Evolutionary conservation across 2,797 vertebrate genomes (phyloP).

Genomic region (Kryptopterus vitreolus): DNA sequence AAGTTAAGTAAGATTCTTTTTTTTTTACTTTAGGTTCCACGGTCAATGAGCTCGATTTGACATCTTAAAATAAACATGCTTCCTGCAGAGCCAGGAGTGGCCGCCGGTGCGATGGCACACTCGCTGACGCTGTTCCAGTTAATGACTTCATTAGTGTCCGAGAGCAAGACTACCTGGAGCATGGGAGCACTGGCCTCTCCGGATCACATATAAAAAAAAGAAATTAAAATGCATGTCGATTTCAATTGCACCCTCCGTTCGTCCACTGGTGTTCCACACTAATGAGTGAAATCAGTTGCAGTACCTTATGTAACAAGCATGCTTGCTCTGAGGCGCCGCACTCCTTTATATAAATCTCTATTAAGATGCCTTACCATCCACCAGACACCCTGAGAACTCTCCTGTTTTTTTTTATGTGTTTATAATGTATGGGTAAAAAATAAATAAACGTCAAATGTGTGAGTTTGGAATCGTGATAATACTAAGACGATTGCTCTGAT

Average conservation of each 20-base stretch:
- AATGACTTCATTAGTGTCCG: slow-evolving; percentile 54
- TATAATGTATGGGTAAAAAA: neutral
- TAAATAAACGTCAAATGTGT: neutral
- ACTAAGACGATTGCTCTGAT: neutral
- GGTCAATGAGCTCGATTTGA: slow-evolving; percentile 43
- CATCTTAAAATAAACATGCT: slow-evolving; percentile 47
- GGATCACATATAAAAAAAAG: slow-evolving; percentile 34
- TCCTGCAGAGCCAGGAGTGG: slow-evolving; percentile 26
- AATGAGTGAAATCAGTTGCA: slow-evolving; percentile 31
- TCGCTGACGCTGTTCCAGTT: slow-evolving; percentile 40
- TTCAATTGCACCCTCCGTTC: slow-evolving; percentile 7
- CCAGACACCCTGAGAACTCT: neutral
- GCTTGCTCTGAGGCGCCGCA: slow-evolving; percentile 14
- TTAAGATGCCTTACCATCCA: neutral
- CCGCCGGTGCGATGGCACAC: slow-evolving; percentile 4
- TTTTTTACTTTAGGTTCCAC: slow-evolving; percentile 14
- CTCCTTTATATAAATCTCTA: neutral
- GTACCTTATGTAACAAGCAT: slow-evolving; percentile 34
- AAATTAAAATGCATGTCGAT: slow-evolving; percentile 46
- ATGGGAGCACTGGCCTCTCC: slow-evolving; percentile 20
- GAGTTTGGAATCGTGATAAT: neutral
- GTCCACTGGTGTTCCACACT: slow-evolving; percentile 16
- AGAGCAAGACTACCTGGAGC: slow-evolving; percentile 34
- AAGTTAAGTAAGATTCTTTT: neutral
- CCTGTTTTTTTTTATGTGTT: neutral